phyloP scores from a whole-genome alignment of 1,140 invertebrate species.

The Eumaeus atala region DNA sequence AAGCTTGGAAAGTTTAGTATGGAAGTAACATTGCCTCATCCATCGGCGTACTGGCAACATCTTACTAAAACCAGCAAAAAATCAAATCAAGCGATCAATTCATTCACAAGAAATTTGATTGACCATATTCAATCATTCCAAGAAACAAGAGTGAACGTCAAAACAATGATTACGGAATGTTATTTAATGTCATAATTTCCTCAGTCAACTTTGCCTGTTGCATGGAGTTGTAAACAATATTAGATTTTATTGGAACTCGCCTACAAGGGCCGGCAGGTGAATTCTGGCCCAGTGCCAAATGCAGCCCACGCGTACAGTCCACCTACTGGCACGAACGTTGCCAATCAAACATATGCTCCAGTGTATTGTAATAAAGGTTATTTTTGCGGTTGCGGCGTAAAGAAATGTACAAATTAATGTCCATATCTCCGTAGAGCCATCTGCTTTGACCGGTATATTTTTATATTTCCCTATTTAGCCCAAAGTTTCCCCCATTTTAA shows the following conservation, averaged over 20 bases:
- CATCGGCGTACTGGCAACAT: too few relatives aligned
- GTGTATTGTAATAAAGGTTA: constrained; percentile 17
- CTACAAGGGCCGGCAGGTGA: constrained; percentile 61
- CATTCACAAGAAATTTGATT: too few relatives aligned
- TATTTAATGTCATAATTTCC: constrained; percentile 7
- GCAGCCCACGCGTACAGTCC: constrained; percentile 41
- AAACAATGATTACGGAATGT: background rate
- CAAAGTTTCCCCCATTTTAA: background rate
- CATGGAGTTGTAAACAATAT: constrained; percentile 51
- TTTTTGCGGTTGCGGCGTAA: constrained; percentile 15
- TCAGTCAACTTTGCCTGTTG: constrained; percentile 10
- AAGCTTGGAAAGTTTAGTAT: too few relatives aligned
- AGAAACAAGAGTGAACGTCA: background rate
- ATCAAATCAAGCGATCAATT: too few relatives aligned
- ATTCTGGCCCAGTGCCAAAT: constrained; percentile 46
- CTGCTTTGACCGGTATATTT: constrained; percentile 53
- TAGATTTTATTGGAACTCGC: constrained; percentile 45
- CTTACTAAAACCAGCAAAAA: too few relatives aligned
- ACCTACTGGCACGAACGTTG: constrained; percentile 26
- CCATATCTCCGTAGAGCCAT: constrained; percentile 50
- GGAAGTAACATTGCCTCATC: too few relatives aligned
- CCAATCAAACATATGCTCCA: constrained; percentile 29
- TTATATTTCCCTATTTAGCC: constrained; percentile 29
- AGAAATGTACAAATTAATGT: constrained; percentile 47
- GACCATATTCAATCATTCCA: too few relatives aligned